phyloP scores from a whole-genome alignment of 2,888 invertebrate genomes.

The Callosobruchus maculatus region DNA sequence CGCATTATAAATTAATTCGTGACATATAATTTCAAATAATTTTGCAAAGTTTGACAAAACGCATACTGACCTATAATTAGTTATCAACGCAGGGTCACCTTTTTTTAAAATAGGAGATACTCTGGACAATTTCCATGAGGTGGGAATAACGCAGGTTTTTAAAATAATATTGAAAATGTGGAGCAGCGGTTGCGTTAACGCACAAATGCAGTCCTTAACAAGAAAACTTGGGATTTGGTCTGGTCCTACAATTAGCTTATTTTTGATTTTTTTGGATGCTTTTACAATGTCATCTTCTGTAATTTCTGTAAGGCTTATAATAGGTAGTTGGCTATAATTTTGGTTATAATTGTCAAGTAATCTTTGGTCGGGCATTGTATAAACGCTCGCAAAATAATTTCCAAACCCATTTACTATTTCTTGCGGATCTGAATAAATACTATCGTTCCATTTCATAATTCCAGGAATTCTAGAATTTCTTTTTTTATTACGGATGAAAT shows the following conservation, averaged over 20 bases:
- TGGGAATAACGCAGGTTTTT: no score
- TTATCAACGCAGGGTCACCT: no score
- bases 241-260: slow-evolving; percentile 1
- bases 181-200: slow-evolving; percentile 2
- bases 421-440: not conserved
- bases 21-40: slow-evolving; percentile 2
- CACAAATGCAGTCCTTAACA: slow-evolving; percentile 3
- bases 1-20: slow-evolving; percentile 1
- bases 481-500: not conserved
- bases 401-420: not conserved
- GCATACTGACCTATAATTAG: slow-evolving; percentile 1
- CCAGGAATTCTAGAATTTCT: not conserved
- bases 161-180: no score
- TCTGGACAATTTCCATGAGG: no score
- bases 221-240: slow-evolving; percentile 6
- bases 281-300: not conserved
- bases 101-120: no score
- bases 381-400: not conserved
- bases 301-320: not conserved
- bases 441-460: not conserved
- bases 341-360: not conserved
- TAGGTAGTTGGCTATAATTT: not conserved
- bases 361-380: slow-evolving; percentile 3
- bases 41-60: slow-evolving; percentile 4
- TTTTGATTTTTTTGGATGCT: slow-evolving; percentile 4